Percentiles rank a stretch among this genome's conserved stretches.
phyloP scores from a whole-genome alignment of 2,888 invertebrate genomes.

The Chloroclysta siterata region DNA sequence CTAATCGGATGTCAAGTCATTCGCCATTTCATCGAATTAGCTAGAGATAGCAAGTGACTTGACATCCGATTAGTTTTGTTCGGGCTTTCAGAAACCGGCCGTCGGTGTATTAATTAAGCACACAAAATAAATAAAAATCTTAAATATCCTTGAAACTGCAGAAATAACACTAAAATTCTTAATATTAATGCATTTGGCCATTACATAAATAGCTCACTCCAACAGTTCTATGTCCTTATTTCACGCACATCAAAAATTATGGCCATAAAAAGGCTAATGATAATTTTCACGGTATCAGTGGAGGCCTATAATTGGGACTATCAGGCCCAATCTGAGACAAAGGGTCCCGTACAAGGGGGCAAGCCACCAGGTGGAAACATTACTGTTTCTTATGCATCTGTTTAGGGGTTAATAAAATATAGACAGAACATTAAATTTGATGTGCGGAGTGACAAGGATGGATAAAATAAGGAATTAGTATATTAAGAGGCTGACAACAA shows the following conservation, averaged over 20 bases:
- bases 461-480: no score
- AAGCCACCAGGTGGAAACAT: constrained; percentile 41
- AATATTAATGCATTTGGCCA: neutral
- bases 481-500: no score
- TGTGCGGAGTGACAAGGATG: no score
- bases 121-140: no score
- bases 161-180: neutral
- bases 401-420: constrained; percentile 37
- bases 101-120: no score
- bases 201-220: constrained; percentile 4
- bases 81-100: no score
- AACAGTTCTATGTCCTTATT: constrained; percentile 18
- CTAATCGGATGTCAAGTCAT: no score
- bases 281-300: constrained; percentile 53
- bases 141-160: neutral
- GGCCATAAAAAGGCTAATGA: constrained; percentile 44
- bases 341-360: constrained; percentile 45
- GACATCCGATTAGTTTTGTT: no score
- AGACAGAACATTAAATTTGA: constrained; percentile 37
- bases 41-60: no score
- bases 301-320: constrained; percentile 59
- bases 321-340: constrained; percentile 70
- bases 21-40: no score
- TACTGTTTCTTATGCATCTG: constrained; percentile 50
- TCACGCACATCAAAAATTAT: constrained; percentile 30